Evolutionary conservation across 2,888 invertebrate genomes (phyloP).

Genomic region (Plagodis pulveraria): DNA sequence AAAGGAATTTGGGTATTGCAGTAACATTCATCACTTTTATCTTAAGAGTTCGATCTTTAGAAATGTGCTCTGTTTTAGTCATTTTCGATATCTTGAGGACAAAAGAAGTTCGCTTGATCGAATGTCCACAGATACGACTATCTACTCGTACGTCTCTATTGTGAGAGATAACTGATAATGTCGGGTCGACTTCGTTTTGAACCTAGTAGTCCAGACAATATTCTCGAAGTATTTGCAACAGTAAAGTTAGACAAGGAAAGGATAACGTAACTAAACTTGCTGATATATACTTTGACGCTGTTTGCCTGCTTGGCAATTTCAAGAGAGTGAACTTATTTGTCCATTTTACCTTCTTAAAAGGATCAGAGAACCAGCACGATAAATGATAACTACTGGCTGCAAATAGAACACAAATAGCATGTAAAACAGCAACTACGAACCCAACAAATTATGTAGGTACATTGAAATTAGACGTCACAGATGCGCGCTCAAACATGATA

Average conservation of each 20-base stretch:
- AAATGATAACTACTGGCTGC: no score
- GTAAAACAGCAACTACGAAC: background rate
- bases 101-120: slow-evolving; percentile 48
- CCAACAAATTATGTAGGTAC: background rate
- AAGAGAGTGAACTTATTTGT: no score
- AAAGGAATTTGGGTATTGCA: slow-evolving; percentile 23
- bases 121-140: slow-evolving; percentile 45
- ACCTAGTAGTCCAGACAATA: background rate
- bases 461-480: background rate
- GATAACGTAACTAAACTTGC: no score
- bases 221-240: no score
- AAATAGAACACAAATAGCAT: no score
- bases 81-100: slow-evolving; percentile 48
- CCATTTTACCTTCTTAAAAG: no score
- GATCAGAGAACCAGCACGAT: no score
- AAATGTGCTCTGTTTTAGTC: slow-evolving; percentile 58
- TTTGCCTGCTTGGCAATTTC: no score
- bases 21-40: slow-evolving; percentile 43
- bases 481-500: background rate
- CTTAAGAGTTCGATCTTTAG: slow-evolving; percentile 47
- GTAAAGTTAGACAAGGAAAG: no score
- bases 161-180: slow-evolving; percentile 50
- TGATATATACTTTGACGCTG: no score
- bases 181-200: slow-evolving; percentile 5
- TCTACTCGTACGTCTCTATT: slow-evolving; percentile 52